Base-by-base conservation (phyloP, 2,113 vertebrate species). In the Ardeotis arabs region DNA sequence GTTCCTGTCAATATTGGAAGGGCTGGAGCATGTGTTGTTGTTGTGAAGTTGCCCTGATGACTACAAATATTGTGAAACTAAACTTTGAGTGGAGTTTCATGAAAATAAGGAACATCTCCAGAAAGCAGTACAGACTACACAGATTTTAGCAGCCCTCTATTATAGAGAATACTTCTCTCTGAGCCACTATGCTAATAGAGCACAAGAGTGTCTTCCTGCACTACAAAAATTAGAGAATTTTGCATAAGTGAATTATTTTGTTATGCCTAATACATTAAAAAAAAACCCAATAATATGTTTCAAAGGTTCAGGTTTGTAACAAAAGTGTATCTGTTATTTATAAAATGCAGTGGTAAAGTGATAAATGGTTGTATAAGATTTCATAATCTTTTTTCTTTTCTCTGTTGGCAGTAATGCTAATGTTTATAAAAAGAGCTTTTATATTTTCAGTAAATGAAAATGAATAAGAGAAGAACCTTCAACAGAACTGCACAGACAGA, bases 1-100 rank as follows among this genome's bases (percentile, higher is more conserved):
- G 99, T 99, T 90, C 98, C 98, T 88, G 98, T 99, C 90, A 99
- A 99, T 95, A 98, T 99, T n/a, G 99, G 99, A 95, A 98, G 99
- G 96, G 99, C 99, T 62, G 99, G 99, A 66, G 98, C 99, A 16
- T 99, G 99, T 68, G 98, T 99, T 70, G 99, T 99, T 24, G 98
- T 99, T 63, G 98, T 99, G 85, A 99, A 99, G 97, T 90, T 99
- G 92, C 98, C 99, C 93, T 99, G 98, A 99, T 94, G 59, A 58
- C 35, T 63, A 7, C 53, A 50, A 63, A 62, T 56, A 62, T 18
- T 5, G 3, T 13, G 39, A 84, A 79, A 67, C 27, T 55, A 23
- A 80, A 75, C 64, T 22, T 15, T 12, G 35, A 73, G 4, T 16
- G 39, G 47, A 69, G 29, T 37, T 84, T 69, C 47, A 50, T 18